phyloP scores from a whole-genome alignment of 2,888 invertebrate genomes.

The Peribatodes rhomboidaria region DNA sequence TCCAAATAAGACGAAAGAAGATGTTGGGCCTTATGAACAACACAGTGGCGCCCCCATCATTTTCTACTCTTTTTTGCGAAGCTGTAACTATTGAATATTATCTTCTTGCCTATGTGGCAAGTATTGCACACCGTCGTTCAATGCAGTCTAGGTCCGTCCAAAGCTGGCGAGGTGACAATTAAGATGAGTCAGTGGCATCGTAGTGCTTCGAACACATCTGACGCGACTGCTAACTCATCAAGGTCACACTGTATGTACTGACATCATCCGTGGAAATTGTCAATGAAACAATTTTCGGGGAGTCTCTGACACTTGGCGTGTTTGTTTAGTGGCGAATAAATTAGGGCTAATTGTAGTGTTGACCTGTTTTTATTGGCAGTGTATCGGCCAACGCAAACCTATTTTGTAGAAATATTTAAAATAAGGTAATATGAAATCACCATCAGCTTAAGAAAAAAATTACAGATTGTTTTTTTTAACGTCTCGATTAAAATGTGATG shows the following conservation, averaged over 20 bases:
- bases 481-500: too few relatives aligned
- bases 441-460: too few relatives aligned
- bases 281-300: slow-evolving; percentile 23
- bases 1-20: too few relatives aligned
- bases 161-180: slow-evolving; percentile 64
- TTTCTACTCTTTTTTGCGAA: too few relatives aligned
- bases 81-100: not conserved
- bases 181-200: slow-evolving; percentile 43
- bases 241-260: slow-evolving; percentile 41
- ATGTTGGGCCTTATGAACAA: too few relatives aligned
- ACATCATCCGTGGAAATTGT: slow-evolving; percentile 38
- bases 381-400: not conserved
- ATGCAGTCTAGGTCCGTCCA: slow-evolving; percentile 46
- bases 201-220: slow-evolving; percentile 18
- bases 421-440: too few relatives aligned
- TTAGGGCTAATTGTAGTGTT: not conserved
- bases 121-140: slow-evolving; percentile 53
- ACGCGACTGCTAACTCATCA: slow-evolving; percentile 16
- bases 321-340: not conserved
- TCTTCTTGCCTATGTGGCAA: slow-evolving; percentile 26
- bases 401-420: not conserved
- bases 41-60: too few relatives aligned
- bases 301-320: slow-evolving; percentile 16
- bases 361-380: not conserved
- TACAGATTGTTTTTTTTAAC: too few relatives aligned